Evolutionary conservation across 2,888 invertebrate species (phyloP), one percentile per base, ranked within the genome.

Genomic region (Blastobasis adustella): DNA sequence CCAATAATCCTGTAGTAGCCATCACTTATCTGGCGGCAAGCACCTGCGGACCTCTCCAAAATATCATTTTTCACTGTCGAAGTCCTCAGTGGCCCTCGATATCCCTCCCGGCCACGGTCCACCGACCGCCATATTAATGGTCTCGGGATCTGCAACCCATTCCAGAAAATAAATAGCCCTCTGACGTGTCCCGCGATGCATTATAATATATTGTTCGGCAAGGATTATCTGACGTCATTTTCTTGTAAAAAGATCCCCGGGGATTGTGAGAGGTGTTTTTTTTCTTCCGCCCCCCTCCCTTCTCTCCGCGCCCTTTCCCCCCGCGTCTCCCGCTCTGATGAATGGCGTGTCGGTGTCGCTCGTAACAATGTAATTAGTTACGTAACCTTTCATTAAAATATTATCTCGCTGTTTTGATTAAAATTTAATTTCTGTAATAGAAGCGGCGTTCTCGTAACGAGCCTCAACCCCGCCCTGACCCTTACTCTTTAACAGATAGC

Each of bases 41-140:
- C 71, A 74, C 73, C 76, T 73, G 76, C 64, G 63, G 60, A 62
- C 61, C 62, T 60, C 67, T 66, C 62, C 61, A 64, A 66, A 71
- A 71, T 70, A 75, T 76, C 74, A 82, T 82, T 81, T 82, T 75
- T 82, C 81, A 82, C 69, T 65, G 83, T 82, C 82, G 73, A 77
- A 73, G 70, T 67, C 60, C 71, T 74, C 77, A 71, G 63, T 65
- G 57, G 63, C 62, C 65, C 65, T 71, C 74, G 63, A 73, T 71
- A 70, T 66, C 78, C 78, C 77, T 73, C 63, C 69, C 75, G 69
- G 61, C 49, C 61, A 60, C 82, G 85, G 70, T 79, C 75, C 66
- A 67, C 69, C 79, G 84, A 69, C 72, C 76, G 66, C 76, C 74
- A 80, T 84, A 87, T 86, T 84, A 86, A 87, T 87, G 83, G 76